Percentiles rank a stretch among this genome's conserved stretches.
Evolutionary conservation across 2,113 vertebrate genomes (phyloP).

Genomic region (Hypocryptadius cinnamomeus): DNA sequence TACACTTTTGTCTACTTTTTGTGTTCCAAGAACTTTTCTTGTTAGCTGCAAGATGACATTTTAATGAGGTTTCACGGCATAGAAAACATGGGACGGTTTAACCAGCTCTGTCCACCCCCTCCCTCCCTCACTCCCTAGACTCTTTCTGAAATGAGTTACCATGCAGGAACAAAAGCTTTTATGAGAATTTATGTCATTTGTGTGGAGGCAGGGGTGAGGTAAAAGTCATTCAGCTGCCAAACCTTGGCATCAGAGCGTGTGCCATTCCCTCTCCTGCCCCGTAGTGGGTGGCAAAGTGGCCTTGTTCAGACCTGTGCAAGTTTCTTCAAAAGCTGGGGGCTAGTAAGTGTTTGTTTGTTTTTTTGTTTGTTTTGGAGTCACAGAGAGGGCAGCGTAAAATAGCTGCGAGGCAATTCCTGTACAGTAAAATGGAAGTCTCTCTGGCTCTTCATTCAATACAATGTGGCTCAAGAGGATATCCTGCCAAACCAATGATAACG

Average conservation of each 20-base stretch:
- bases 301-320: background rate
- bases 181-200: background rate
- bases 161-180: background rate
- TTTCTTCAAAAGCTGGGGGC: slow-evolving; percentile 38
- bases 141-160: slow-evolving; percentile 5
- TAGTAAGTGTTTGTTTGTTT: slow-evolving; percentile 18
- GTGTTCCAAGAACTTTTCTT: slow-evolving; percentile 55
- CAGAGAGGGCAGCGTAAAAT: slow-evolving; percentile 12
- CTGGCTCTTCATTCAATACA: slow-evolving; percentile 70
- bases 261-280: background rate
- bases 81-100: slow-evolving; percentile 13
- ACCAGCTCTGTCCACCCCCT: background rate
- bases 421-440: slow-evolving; percentile 54
- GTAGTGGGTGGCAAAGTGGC: background rate
- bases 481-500: slow-evolving; percentile 71
- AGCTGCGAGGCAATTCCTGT: slow-evolving; percentile 5
- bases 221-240: background rate
- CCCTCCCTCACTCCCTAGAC: background rate
- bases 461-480: slow-evolving; percentile 76
- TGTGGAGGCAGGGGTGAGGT: background rate
- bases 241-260: background rate
- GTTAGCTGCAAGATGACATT: slow-evolving; percentile 49
- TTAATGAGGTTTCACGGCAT: slow-evolving; percentile 54
- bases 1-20: slow-evolving; percentile 31
- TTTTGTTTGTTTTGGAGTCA: slow-evolving; percentile 52